A percentile compares a stretch with the other conserved stretches of the same genome.
These are phyloP conservation scores for Lordiphosa mommai DNA, from an alignment of 1,140 invertebrate genomes.

Conservation along the genomic window DNA sequence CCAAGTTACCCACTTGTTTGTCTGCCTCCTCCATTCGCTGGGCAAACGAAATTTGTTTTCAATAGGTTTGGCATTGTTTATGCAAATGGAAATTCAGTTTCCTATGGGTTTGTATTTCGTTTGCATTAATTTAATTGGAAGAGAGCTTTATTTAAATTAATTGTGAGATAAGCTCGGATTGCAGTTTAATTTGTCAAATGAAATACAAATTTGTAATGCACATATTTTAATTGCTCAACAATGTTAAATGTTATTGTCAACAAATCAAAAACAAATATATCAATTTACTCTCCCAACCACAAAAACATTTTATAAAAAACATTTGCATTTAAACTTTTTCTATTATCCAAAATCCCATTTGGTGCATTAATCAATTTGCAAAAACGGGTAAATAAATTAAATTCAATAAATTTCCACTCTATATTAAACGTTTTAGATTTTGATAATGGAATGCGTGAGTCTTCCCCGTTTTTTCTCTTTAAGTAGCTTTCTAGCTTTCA, in stretches of 20 bases:
- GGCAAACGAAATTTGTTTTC: constrained; percentile 34
- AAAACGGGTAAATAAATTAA: constrained; percentile 7
- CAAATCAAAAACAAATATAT: background rate
- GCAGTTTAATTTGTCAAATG: background rate
- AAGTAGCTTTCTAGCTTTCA: constrained; percentile 18
- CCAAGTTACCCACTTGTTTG: constrained; percentile 11
- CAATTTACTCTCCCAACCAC: background rate
- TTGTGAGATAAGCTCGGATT: constrained; percentile 1
- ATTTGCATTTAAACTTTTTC: constrained; percentile 19
- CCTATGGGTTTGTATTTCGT: constrained; percentile 9
- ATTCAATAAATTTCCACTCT: constrained; percentile 17
- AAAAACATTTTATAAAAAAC: constrained; percentile 11
- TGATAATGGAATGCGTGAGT: constrained; percentile 40
- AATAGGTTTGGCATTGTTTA: constrained; percentile 53
- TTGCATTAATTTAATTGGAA: constrained; percentile 1
- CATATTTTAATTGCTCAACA: background rate
- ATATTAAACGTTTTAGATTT: constrained; percentile 34
- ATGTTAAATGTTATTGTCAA: background rate
- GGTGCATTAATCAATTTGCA: background rate
- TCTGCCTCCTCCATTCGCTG: background rate
- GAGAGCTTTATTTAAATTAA: background rate
- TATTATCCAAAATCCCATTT: constrained; percentile 3
- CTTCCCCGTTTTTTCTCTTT: constrained; percentile 28
- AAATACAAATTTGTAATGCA: background rate
- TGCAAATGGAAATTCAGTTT: constrained; percentile 43